A percentile compares a stretch with the other conserved stretches of the same genome.
phyloP scores from a whole-genome alignment of 2,797 vertebrate species.

The Mareca penelope region DNA sequence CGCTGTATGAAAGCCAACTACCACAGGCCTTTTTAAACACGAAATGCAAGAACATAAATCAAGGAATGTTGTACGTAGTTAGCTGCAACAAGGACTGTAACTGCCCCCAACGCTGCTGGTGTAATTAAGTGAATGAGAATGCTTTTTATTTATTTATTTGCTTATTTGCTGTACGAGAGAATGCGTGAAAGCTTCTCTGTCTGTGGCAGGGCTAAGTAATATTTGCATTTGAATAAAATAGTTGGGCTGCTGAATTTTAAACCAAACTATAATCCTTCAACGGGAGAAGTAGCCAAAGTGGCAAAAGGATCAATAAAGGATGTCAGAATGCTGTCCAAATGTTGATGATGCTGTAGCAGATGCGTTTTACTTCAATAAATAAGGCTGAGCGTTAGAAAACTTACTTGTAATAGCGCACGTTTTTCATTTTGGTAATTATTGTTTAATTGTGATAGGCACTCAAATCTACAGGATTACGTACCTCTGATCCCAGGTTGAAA shows the following conservation, averaged over 20 bases:
- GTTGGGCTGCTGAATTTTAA: neutral
- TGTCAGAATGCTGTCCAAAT: neutral
- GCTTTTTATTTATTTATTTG: neutral
- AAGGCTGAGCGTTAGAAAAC: neutral
- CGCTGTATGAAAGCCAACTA: neutral
- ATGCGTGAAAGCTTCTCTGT: neutral
- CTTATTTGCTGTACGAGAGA: neutral
- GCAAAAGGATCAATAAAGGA: neutral
- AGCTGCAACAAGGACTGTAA: neutral
- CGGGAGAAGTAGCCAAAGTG: neutral
- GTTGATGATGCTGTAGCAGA: neutral
- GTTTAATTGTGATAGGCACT: slow-evolving; percentile 85
- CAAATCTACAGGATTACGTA: slow-evolving; percentile 95
- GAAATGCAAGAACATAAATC: neutral
- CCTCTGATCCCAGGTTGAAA: slow-evolving; percentile 94
- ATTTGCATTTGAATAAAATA: neutral
- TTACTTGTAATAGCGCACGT: neutral
- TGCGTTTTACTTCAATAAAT: neutral
- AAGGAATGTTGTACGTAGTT: neutral
- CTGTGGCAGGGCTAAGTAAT: neutral
- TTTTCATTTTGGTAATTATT: slow-evolving; percentile 37
- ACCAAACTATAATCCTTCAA: neutral
- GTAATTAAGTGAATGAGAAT: neutral
- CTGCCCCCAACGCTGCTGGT: neutral
- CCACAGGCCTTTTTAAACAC: neutral